Conservation (phyloP, 2,113 vertebrate species). For the Urocolius indicus region DNA sequence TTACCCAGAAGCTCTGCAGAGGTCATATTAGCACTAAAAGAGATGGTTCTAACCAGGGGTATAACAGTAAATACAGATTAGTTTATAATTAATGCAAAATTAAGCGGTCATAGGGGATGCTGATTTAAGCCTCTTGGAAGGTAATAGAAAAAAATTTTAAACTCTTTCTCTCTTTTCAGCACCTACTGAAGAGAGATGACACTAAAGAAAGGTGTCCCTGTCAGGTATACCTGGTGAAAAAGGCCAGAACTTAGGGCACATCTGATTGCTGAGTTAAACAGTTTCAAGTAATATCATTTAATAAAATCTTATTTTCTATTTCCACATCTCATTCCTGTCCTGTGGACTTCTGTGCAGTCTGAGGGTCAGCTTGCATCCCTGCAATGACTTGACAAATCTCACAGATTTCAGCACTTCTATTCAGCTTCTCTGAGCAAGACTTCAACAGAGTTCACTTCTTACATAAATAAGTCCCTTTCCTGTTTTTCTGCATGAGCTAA, state of each 20-base stretch:
- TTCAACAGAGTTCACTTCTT: background rate
- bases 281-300: background rate
- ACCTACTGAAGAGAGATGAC: background rate
- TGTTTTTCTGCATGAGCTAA: background rate
- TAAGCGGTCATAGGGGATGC: background rate
- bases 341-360: background rate
- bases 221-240: background rate
- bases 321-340: background rate
- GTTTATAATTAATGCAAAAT: constrained; percentile 37
- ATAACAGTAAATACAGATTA: background rate
- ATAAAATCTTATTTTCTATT: background rate
- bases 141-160: background rate
- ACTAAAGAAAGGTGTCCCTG: background rate
- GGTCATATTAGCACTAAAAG: background rate
- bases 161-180: background rate
- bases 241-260: background rate
- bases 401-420: background rate
- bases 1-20: background rate
- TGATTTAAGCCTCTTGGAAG: background rate
- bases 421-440: background rate
- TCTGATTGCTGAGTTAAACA: background rate
- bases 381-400: background rate
- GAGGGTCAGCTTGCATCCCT: background rate
- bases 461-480: background rate
- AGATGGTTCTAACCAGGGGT: background rate